Evolutionary conservation across 2,113 vertebrate species (phyloP), one percentile per base, ranked within the genome.

Genomic region (Centropristis striata): DNA sequence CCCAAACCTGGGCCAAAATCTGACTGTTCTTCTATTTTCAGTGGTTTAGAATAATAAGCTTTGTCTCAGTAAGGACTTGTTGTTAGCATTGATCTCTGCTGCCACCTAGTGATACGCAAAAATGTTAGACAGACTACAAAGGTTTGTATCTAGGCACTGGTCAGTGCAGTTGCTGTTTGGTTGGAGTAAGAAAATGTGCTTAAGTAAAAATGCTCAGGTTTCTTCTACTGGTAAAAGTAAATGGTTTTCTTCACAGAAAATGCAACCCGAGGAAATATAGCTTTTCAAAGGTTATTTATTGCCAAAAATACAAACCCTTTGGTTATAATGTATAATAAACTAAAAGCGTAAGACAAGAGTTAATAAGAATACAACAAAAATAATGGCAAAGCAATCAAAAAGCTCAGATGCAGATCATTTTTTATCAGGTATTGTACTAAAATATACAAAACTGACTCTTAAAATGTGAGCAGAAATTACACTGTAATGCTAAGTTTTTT

Each of bases 81-180:
- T 51, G 53, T 51, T 2, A 28, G 7, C 14, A 25, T 75, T 90
- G 69, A 76, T 66, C 55, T 85, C 73, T 86, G 65, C 90, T 73
- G 27, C 78, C 86, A 80, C 51, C 90, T 88, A 68, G 75, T 86
- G 90, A 2, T 44, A 32, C 5, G n/a, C 3, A 57, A 53, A 44
- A 13, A 5, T 32, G 2, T 28, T 82, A 64, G 3, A 66, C 64
- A 28, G 25, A 59, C 16, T 47, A 20, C 32, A 60, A 46, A 4
- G 0, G 7, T 13, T 32, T 66, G 10, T 41, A 20, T 72, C 3
- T 0, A 8, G 5, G 4, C 32, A 6, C 12, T 0, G 2, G 1
- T 49, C 27, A 58, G n/a, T 25, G 6, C 51, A 55, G 53, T 13
- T 4, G 25, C 8, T 6, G 2, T 42, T 39, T 21, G 20, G 4